Base-by-base conservation (phyloP, 2,797 vertebrate genomes). In the Helostoma temminkii region DNA sequence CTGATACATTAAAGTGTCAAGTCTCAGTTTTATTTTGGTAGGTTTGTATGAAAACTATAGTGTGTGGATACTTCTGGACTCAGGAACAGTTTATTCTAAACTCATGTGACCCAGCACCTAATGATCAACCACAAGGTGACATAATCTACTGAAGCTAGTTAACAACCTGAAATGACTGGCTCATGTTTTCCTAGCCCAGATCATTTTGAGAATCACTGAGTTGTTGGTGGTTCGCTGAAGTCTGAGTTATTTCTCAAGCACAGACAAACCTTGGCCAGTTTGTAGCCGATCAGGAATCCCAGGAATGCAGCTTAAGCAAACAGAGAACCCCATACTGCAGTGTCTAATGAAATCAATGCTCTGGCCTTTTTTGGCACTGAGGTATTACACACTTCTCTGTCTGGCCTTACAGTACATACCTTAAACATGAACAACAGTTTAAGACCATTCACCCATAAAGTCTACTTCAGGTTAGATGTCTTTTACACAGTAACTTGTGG, bases 251-350 rank as follows among this genome's bases (percentile, higher is more conserved):
- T 84, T 85, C 78, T 86, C 72, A 86, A 89, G 84, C 86, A 80
- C 78, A 87, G 86, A 87, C 87, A 82, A 45, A 86, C 84, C 89
- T 82, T 65, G 72, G 87, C 86, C 74, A 26, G 72, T 73, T 81
- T 87, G 77, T 73, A 88, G 83, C 82, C 61, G 66, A 79, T 52
- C 79, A 88, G 89, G 93, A 94, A 95, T 95, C 59, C 64, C 66
- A 92, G 91, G 92, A 94, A 95, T 95, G 92, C 81, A 78, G 87
- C 85, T 91, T 89, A 92, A 91, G 90, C 92, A 95, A 94, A 95
- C 93, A 94, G 86, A 84, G 67, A 91, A 88, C 71, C 81, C 75
- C 76, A 41, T 57, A 83, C 89, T 83, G 87, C 86, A 81, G 80
- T 71, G 82, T 82, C 77, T 91, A 91, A 93, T 92, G 87, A 91